These are phyloP conservation scores for Andrena trimmerana DNA, from an alignment of 2,888 invertebrate genomes.

Conservation along the genomic window DNA sequence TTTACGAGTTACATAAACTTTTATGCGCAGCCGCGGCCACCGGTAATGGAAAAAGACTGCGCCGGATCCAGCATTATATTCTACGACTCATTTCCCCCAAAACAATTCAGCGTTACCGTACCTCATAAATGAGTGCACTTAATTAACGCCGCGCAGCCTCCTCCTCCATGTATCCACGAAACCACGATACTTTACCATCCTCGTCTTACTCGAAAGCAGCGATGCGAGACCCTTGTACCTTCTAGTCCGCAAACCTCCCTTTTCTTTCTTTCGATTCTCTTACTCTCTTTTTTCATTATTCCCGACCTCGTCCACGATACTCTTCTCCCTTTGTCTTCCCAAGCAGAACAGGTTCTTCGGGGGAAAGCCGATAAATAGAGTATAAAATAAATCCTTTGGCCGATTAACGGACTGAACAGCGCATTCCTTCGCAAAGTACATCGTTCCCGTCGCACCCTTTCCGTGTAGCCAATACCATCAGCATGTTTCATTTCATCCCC, in stretches of 20 bases:
- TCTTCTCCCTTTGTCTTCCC: slow-evolving; percentile 6
- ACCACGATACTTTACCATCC: slow-evolving; percentile 50
- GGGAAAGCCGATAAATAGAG: slow-evolving; percentile 12
- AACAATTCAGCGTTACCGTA: slow-evolving; percentile 36
- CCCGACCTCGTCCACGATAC: not conserved
- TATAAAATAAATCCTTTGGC: slow-evolving; percentile 32
- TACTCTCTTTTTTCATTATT: not conserved
- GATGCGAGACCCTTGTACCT: not conserved
- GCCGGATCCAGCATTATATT: slow-evolving; percentile 37
- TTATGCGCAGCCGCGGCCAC: slow-evolving; percentile 24
- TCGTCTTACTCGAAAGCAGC: not conserved
- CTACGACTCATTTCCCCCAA: slow-evolving; percentile 35
- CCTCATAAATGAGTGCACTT: slow-evolving; percentile 34
- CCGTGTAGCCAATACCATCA: slow-evolving; percentile 51
- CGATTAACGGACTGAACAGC: slow-evolving; percentile 26
- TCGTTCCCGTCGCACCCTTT: slow-evolving; percentile 39
- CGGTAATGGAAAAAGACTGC: slow-evolving; percentile 46
- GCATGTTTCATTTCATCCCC: slow-evolving; percentile 56
- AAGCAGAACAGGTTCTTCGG: slow-evolving; percentile 1
- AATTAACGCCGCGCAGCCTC: slow-evolving; percentile 39
- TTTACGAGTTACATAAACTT: slow-evolving; percentile 57
- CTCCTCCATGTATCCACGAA: slow-evolving; percentile 1
- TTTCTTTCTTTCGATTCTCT: not conserved
- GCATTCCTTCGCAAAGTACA: slow-evolving; percentile 17
- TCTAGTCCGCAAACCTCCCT: not conserved